Base-by-base conservation (phyloP, 2,888 invertebrate genomes). In the Diplazon laetatorius region DNA sequence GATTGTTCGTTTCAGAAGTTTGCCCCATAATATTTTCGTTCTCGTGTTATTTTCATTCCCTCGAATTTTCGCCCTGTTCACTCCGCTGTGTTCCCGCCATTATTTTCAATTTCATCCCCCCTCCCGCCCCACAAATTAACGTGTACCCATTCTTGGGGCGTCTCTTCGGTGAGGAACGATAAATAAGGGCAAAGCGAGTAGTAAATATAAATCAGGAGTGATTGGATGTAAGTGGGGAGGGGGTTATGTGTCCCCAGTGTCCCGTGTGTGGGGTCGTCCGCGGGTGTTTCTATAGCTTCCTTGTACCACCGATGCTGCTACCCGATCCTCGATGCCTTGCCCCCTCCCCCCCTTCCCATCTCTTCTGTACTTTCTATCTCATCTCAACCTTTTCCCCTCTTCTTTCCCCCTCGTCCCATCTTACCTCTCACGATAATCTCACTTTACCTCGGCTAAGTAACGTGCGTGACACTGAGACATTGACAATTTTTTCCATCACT, bases 191-290 rank as follows among this genome's bases (percentile, higher is more conserved):
- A 87, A 88, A 88, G 88, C 88, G 89, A 89, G 89, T 89, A 90
- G 91, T 91, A 90, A 90, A 90, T 90, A 91, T 90, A 91, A 91
- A 91, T 91, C 90, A 91, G 90, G 90, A 90, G 90, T 88, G 91
- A 91, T 91, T 91, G 90, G 90, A 90, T 90, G 90, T 91, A 90
- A 90, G 90, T 87, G 89, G 90, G 90, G 89, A 88, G 87, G 87
- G 89, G n/a, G n/a, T 91, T 91, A 91, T 91, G 90, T 89, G 90
- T 91, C 91, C 91, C 91, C 87, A 87, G 91, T 85, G 91, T 87
- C 87, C 90, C 88, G 89, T 91, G 89, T 90, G 89, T 83, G 89
- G 90, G 88, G 87, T 87, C 86, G 87, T 86, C 87, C 83, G 84
- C 85, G 86, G 83, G 82, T 77, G 82, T 76, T 78, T 74, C 78